These are phyloP conservation scores for Cryptocheilus praepositus DNA, from an alignment of 2,888 invertebrate species.

Conservation along the genomic window DNA sequence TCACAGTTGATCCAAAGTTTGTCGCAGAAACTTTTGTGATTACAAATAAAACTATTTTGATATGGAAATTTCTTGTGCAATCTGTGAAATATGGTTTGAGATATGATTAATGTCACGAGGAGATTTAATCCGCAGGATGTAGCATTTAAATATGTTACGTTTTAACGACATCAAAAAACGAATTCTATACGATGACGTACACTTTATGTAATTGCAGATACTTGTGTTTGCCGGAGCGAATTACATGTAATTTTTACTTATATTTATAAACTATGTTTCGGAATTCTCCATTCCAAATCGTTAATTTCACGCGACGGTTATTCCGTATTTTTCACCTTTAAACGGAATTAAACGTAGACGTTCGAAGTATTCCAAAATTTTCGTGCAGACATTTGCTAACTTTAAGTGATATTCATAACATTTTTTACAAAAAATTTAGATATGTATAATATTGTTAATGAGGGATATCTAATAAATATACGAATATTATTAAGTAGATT, in stretches of 20 bases:
- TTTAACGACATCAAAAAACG: no score
- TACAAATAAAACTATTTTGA: constrained; percentile 43
- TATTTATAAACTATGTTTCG: constrained; percentile 9
- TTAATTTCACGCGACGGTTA: neutral
- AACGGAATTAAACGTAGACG: neutral
- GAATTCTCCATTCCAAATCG: neutral
- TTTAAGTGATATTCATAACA: constrained; percentile 16
- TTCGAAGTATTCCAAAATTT: constrained; percentile 6
- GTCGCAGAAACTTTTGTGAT: constrained; percentile 50
- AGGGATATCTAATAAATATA: constrained; percentile 36
- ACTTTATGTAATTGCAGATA: constrained; percentile 12
- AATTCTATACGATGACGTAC: neutral
- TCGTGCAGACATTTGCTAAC: constrained; percentile 21
- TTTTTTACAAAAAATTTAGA: constrained; percentile 35
- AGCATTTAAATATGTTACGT: neutral
- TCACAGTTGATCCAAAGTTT: constrained; percentile 40
- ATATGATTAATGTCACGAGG: constrained; percentile 19
- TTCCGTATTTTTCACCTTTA: neutral
- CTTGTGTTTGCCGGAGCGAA: constrained; percentile 5
- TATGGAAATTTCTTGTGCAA: constrained; percentile 50
- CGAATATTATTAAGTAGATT: constrained; percentile 37
- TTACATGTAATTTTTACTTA: constrained; percentile 6
- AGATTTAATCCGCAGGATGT: neutral
- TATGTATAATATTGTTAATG: constrained; percentile 36
- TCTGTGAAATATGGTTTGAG: constrained; percentile 38